Evolutionary conservation across 2,888 invertebrate species (phyloP), one percentile per base, ranked within the genome.

Genomic region (Neoascia interrupta): DNA sequence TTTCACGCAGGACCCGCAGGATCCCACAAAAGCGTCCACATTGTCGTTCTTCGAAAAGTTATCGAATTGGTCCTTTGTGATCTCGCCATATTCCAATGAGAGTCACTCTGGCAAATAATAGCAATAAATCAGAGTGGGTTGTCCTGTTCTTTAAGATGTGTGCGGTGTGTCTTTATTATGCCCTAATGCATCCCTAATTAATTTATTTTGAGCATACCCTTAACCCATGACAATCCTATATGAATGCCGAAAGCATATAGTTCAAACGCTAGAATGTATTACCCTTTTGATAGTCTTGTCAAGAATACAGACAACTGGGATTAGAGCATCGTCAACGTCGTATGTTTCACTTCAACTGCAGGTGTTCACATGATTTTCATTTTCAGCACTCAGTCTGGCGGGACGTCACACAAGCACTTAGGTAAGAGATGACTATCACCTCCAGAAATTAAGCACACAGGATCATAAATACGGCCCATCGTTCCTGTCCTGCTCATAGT

Each of bases 161-260:
- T 43, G 15, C 26, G 51, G 54, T 56, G 18, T 61, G 54, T 73
- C 54, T 31, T 79, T 56, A 34, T 72, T 58, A 53, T 18, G 60
- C 58, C 45, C 60, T 54, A 53, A 60, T 61, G 61, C 66, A 63
- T 73, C 56, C 43, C 54, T 73, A 61, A 73, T 79, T 79, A 73
- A 79, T 73, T 61, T 68, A 79, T 79, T 68, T 73, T 45, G 79
- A 68, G 43, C 79, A 79, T 51, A 61, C 47, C 66, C 66, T 68
- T 66, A 73, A 73, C 79, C 66, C 56, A 41, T 37, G 61, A 45
- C 56, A 43, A 61, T 37, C 56, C 34, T 73, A 54, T 61, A 60
- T 47, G n/a, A n/a, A n/a, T n/a, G n/a, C n/a, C n/a, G n/a, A n/a
- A n/a, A n/a, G 26, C 8, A n/a, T 6, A n/a, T 31, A 31, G 3